Evolutionary conservation across 1,140 invertebrate species (phyloP), one percentile per base, ranked within the genome.

Genomic region (Bombus huntii): DNA sequence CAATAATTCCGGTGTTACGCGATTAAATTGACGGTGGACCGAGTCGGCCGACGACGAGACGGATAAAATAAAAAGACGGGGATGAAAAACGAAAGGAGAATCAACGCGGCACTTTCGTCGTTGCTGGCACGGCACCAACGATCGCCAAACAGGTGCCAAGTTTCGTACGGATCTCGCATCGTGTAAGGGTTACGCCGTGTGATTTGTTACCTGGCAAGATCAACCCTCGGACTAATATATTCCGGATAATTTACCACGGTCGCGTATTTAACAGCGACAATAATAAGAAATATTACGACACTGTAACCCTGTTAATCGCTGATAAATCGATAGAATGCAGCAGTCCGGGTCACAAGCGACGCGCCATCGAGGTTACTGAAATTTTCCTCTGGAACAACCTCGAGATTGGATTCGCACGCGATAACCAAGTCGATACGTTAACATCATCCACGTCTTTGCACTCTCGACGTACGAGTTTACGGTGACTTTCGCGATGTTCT

Each of bases 61-160:
- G 25, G 13, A 1, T 66, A 12, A 66, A 13, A 68, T 31, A 66
- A 31, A 66, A 18, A 28, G 18, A 5, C 10, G 12, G 68, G 28
- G 25, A 39, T 3, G 34, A 37, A 77, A 39, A 39, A 12, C 0
- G 25, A 28, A 8, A 12, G 5, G 10, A 65, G n/a, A 34, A 25
- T 39, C 57, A 47, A 12, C 57, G 71, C 34, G 28, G 42, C 57
- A 34, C 42, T 18, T 34, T 65, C 13, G 1, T 22, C 8, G 47
- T 8, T 12, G 37, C 39, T 84, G 82, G 82, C 82, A 71, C 37
- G 22, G 9, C 34, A 79, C 82, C 82, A 84, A 79, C 9, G n/a
- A 1, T 31, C 28, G 22, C 1, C n/a, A 15, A 70, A 83, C 74
- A 83, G 74, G 74, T 83, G 82, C 82, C 82, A 83, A 83, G 77